phyloP scores from a whole-genome alignment of 1,140 invertebrate genomes.

The Drosophila funebris region DNA sequence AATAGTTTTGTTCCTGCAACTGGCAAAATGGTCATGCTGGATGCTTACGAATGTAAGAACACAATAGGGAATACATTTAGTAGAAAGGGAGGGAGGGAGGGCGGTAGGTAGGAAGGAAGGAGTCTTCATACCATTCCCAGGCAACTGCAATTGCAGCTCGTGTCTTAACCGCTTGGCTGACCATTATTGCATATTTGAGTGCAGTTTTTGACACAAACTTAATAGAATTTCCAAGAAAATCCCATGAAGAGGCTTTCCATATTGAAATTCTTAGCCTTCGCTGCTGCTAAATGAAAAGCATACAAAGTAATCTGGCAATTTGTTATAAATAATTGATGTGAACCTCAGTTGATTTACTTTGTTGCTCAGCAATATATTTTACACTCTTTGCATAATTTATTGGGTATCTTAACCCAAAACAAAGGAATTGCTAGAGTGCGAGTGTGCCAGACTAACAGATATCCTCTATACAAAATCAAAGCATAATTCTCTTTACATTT shows the following conservation, averaged over 20 bases:
- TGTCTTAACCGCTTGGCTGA: slow-evolving; percentile 6
- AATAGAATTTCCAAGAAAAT: slow-evolving; percentile 46
- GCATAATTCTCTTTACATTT: no score
- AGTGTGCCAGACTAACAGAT: not conserved
- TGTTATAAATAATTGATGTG: slow-evolving; percentile 60
- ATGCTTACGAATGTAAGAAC: not conserved
- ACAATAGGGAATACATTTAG: not conserved
- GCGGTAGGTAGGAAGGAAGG: no score
- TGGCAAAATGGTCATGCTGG: slow-evolving; percentile 41
- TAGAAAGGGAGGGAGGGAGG: no score
- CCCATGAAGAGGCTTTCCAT: slow-evolving; percentile 38
- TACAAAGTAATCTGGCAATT: slow-evolving; percentile 55
- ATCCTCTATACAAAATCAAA: no score
- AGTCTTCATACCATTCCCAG: not conserved
- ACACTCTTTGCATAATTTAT: slow-evolving; percentile 59
- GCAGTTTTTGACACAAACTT: slow-evolving; percentile 61
- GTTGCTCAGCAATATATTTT: slow-evolving; percentile 18
- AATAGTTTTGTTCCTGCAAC: slow-evolving; percentile 27
- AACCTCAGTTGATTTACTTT: slow-evolving; percentile 38
- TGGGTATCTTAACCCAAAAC: slow-evolving; percentile 2
- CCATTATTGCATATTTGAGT: slow-evolving; percentile 66
- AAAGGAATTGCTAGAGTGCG: not conserved
- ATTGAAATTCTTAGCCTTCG: slow-evolving; percentile 42
- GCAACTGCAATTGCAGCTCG: not conserved
- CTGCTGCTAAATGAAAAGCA: slow-evolving; percentile 10